These are phyloP conservation scores for Umimayanthus chanpuru DNA, from an alignment of 92 coral and sea anemone species.

Conservation along the genomic window DNA sequence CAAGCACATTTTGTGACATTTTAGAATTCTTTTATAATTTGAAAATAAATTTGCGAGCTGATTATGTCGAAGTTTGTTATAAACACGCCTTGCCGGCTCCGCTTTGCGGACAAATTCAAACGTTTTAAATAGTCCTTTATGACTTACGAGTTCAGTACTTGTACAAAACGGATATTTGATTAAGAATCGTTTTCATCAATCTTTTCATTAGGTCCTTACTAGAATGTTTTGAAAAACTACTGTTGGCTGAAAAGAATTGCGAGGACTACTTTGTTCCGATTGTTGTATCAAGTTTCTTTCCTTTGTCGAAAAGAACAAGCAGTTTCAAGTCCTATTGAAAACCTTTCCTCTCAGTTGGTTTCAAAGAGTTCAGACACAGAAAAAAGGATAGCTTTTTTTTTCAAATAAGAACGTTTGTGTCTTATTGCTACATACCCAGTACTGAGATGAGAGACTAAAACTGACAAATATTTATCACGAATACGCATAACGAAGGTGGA, in stretches of 20 bases:
- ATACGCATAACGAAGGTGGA: not conserved
- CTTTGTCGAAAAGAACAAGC: slow-evolving; percentile 1
- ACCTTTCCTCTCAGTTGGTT: not conserved
- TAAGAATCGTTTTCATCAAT: not conserved
- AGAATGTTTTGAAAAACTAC: not conserved
- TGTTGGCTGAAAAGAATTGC: not conserved
- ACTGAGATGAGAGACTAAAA: not conserved
- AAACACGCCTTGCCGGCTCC: slow-evolving; percentile 3
- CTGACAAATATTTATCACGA: not conserved
- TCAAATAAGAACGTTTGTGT: not conserved
- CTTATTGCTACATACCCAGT: not conserved
- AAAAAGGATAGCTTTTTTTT: not conserved
- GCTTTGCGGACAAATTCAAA: not conserved
- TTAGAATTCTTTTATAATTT: slow-evolving; percentile 25
- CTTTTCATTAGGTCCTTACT: not conserved
- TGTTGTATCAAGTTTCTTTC: slow-evolving; percentile 41
- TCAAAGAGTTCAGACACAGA: not conserved
- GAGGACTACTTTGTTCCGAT: slow-evolving; percentile 12
- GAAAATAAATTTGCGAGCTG: not conserved
- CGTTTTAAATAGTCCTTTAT: not conserved
- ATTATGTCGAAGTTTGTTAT: not conserved
- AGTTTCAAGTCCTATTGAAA: slow-evolving; percentile 3
- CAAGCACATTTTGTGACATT: slow-evolving; percentile 25
- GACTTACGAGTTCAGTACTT: too few relatives aligned
- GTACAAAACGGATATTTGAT: not conserved